Conservation (phyloP, 2,113 vertebrate species). For the Cromileptes altivelis region DNA sequence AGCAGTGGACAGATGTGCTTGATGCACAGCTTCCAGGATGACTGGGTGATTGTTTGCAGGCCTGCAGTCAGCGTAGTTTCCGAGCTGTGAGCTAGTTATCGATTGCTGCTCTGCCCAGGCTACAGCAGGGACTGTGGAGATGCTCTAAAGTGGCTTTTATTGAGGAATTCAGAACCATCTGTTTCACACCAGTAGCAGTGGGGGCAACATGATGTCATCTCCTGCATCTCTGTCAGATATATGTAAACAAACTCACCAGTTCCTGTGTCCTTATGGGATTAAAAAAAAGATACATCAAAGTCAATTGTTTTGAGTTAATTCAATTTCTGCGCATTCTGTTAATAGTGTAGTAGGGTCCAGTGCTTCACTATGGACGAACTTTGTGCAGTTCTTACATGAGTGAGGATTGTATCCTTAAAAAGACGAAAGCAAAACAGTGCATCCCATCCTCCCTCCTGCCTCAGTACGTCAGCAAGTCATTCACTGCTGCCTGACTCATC, state of each 20-base stretch:
- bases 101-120: background rate
- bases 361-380: conserved; percentile 18
- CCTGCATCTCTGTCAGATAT: conserved; percentile 40
- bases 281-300: background rate
- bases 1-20: background rate
- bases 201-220: conserved; percentile 54
- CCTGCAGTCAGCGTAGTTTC: background rate
- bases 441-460: conserved; percentile 37
- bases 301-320: background rate
- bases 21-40: background rate
- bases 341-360: background rate
- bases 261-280: background rate
- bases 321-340: background rate
- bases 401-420: conserved; percentile 33
- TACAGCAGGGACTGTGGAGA: background rate
- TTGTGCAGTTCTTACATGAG: conserved; percentile 54
- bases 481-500: conserved; percentile 73
- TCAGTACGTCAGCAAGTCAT: conserved; percentile 70
- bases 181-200: conserved; percentile 34
- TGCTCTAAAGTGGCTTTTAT: conserved; percentile 32
- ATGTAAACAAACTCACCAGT: conserved; percentile 16
- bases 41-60: background rate
- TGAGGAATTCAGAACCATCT: conserved; percentile 48
- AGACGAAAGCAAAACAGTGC: conserved; percentile 56
- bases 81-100: background rate